Evolutionary conservation across 2,113 vertebrate species (phyloP).

Genomic region (Alexandromys fortis): DNA sequence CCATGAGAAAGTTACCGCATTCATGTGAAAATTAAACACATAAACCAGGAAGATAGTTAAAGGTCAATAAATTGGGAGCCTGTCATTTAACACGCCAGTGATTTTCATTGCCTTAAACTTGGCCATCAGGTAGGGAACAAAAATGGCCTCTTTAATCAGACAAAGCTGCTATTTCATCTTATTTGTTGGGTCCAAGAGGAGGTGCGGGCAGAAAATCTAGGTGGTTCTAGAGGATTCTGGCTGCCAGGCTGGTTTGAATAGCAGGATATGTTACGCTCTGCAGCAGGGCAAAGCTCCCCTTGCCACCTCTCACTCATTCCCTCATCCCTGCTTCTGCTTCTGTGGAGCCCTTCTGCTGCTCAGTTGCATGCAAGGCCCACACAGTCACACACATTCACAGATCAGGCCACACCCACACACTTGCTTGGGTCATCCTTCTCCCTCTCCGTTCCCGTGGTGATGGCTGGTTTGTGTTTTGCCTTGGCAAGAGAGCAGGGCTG

Average conservation of each 20-base stretch:
- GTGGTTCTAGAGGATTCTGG: background rate
- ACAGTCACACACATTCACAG: background rate
- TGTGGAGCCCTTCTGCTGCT: background rate
- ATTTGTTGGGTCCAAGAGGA: background rate
- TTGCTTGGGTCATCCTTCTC: background rate
- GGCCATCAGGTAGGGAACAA: background rate
- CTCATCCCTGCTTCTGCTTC: background rate
- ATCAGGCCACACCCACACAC: background rate
- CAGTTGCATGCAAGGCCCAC: background rate
- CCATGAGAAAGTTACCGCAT: conserved; percentile 48
- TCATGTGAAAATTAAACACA: conserved; percentile 54
- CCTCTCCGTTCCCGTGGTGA: background rate
- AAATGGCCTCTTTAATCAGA: background rate
- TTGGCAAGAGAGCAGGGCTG: background rate
- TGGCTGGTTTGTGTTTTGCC: background rate
- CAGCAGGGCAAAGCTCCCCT: background rate
- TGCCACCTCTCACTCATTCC: background rate
- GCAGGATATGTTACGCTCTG: background rate
- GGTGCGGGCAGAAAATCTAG: background rate
- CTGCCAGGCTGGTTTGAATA: background rate
- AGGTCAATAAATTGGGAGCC: conserved; percentile 17
- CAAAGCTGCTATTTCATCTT: background rate
- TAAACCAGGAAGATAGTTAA: conserved; percentile 20
- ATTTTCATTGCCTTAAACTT: conserved; percentile 12
- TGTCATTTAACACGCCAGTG: conserved; percentile 20